These are phyloP conservation scores for Remorina albescens DNA, from an alignment of 2,797 vertebrate species.

Conservation along the genomic window DNA sequence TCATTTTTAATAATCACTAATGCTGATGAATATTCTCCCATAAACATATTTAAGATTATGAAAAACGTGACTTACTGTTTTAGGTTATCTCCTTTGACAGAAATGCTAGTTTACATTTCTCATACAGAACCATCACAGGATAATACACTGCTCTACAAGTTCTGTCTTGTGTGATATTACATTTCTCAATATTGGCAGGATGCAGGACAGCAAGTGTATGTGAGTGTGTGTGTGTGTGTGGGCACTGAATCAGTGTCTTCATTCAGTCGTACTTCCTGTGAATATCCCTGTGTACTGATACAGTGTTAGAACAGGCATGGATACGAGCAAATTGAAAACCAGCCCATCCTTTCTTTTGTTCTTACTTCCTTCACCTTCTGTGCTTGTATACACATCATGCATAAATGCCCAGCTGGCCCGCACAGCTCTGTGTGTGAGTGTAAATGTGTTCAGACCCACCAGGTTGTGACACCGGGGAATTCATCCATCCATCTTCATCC, in stretches of 20 bases:
- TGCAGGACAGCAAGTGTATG: slow-evolving; percentile 5
- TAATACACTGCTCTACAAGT: slow-evolving; percentile 48
- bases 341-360: not conserved
- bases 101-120: slow-evolving; percentile 52
- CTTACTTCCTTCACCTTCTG: not conserved
- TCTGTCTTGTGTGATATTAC: slow-evolving; percentile 50
- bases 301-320: slow-evolving; percentile 5
- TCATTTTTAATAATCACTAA: slow-evolving; percentile 64
- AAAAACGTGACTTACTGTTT: slow-evolving; percentile 61
- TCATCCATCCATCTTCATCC: too few relatives aligned
- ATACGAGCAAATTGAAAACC: slow-evolving; percentile 6
- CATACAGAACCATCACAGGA: slow-evolving; percentile 48
- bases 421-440: not conserved
- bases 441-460: slow-evolving; percentile 11
- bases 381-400: not conserved
- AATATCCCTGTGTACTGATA: slow-evolving; percentile 13
- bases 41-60: slow-evolving; percentile 69
- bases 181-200: slow-evolving; percentile 44
- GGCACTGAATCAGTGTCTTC: slow-evolving; percentile 2
- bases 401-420: not conserved
- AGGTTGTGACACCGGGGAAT: slow-evolving; percentile 49
- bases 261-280: slow-evolving; percentile 8
- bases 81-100: slow-evolving; percentile 52
- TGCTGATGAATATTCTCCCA: slow-evolving; percentile 63
- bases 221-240: not conserved